These are phyloP conservation scores for Aproaerema taeniolella DNA, from an alignment of 2,888 invertebrate genomes.

Conservation along the genomic window DNA sequence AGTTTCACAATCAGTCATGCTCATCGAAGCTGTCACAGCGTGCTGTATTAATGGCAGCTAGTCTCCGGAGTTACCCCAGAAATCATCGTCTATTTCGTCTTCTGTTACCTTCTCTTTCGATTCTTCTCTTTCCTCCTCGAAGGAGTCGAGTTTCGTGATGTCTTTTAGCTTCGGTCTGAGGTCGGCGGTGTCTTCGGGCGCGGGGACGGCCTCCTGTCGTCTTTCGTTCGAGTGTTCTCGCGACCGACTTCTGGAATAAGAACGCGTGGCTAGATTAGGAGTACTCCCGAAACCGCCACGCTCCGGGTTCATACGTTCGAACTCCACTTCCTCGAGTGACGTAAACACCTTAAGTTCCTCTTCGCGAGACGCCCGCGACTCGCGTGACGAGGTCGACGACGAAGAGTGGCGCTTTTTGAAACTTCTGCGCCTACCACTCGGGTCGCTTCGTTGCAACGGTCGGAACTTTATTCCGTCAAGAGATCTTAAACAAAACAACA, in stretches of 20 bases:
- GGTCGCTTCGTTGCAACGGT: slow-evolving; percentile 79
- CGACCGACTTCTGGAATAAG: slow-evolving; percentile 75
- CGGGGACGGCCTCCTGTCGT: slow-evolving; percentile 46
- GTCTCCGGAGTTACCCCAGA: slow-evolving; percentile 66
- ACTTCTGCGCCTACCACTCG: slow-evolving; percentile 77
- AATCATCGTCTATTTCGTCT: slow-evolving; percentile 54
- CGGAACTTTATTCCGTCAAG: slow-evolving; percentile 81
- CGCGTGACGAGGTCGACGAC: slow-evolving; percentile 78
- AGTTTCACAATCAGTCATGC: slow-evolving; percentile 65
- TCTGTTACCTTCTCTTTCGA: slow-evolving; percentile 56
- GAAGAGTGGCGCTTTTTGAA: slow-evolving; percentile 79
- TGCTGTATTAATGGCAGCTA: slow-evolving; percentile 52
- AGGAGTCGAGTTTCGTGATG: slow-evolving; percentile 54
- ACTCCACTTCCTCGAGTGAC: slow-evolving; percentile 80
- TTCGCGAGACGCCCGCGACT: slow-evolving; percentile 79
- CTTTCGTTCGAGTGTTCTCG: slow-evolving; percentile 54
- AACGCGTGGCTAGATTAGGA: slow-evolving; percentile 70
- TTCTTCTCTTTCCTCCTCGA: slow-evolving; percentile 59
- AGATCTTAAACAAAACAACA: slow-evolving; percentile 75
- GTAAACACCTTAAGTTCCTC: slow-evolving; percentile 81
- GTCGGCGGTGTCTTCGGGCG: slow-evolving; percentile 32
- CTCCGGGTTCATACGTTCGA: slow-evolving; percentile 52
- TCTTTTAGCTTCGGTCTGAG: slow-evolving; percentile 40
- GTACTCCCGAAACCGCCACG: slow-evolving; percentile 52
- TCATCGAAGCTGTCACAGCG: slow-evolving; percentile 52